Evolutionary conservation across 2,888 invertebrate genomes (phyloP).

Genomic region (Diarsia dahlii): DNA sequence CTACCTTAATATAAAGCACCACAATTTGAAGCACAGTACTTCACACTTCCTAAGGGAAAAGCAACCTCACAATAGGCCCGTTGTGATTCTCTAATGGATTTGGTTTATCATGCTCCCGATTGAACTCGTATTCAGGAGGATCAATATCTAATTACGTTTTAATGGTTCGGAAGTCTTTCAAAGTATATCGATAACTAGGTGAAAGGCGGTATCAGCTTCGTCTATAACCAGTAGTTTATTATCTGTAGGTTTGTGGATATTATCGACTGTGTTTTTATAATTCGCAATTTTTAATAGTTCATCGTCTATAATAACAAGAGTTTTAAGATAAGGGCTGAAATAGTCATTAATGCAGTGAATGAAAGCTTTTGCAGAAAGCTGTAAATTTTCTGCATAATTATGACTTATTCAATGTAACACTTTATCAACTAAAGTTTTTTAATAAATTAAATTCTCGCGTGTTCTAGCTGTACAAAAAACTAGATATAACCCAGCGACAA

Average conservation of each 20-base stretch:
- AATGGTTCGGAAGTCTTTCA: constrained; percentile 49
- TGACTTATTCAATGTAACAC: not conserved
- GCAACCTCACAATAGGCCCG: constrained; percentile 7
- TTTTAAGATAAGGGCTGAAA: not conserved
- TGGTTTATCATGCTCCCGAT: constrained; percentile 25
- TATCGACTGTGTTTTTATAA: not conserved
- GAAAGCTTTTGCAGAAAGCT: constrained; percentile 1
- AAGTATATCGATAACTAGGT: constrained; percentile 35
- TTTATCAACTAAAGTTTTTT: not conserved
- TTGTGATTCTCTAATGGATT: constrained; percentile 39
- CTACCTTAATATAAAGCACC: not conserved
- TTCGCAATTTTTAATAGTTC: no score
- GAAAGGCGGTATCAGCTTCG: constrained; percentile 28
- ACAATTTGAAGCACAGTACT: constrained; percentile 11
- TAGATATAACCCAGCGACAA: not conserved
- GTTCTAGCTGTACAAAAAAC: not conserved
- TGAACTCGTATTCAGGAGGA: constrained; percentile 20
- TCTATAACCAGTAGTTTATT: constrained; percentile 1
- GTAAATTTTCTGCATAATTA: not conserved
- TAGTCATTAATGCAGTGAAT: not conserved
- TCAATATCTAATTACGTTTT: constrained; percentile 54
- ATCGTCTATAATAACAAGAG: no score
- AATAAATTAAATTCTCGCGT: not conserved
- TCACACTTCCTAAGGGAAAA: not conserved
- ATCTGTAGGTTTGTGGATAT: not conserved